phyloP scores from a whole-genome alignment of 2,888 invertebrate species.

The Allygus modestus region DNA sequence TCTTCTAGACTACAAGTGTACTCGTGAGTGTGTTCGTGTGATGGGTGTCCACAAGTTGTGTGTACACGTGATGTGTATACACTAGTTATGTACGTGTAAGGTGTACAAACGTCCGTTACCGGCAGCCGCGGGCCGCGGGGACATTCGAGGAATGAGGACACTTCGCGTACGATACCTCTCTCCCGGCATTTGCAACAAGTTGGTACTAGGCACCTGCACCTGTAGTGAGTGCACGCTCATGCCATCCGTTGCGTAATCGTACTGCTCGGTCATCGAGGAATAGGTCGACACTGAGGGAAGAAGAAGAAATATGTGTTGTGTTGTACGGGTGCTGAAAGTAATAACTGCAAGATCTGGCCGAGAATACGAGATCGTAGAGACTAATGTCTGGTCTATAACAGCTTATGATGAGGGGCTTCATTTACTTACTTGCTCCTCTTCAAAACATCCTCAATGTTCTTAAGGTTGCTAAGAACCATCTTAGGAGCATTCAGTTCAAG shows the following conservation, averaged over 20 bases:
- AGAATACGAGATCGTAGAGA: no score
- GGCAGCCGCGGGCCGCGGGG: constrained; percentile 61
- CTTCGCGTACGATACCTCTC: constrained; percentile 62
- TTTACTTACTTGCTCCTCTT: no score
- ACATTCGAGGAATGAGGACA: constrained; percentile 59
- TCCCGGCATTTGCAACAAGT: constrained; percentile 60
- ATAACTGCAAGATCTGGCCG: no score
- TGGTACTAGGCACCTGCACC: constrained; percentile 60
- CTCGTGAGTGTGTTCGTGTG: neutral
- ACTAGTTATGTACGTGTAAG: neutral
- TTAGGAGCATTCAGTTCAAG: no score
- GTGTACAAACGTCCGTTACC: constrained; percentile 36
- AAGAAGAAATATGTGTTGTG: neutral
- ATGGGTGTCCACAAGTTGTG: neutral
- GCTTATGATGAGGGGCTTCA: no score
- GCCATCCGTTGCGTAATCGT: constrained; percentile 35
- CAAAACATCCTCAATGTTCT: no score
- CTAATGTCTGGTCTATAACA: no score
- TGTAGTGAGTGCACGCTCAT: constrained; percentile 63
- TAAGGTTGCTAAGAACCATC: no score
- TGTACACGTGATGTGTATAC: neutral
- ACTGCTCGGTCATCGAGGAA: constrained; percentile 3
- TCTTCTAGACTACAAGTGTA: neutral
- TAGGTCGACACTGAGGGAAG: neutral
- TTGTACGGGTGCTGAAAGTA: neutral